A percentile compares a stretch with the other conserved stretches of the same genome.
Evolutionary conservation across 1,140 invertebrate species (phyloP).

Genomic region (Musca domestica): DNA sequence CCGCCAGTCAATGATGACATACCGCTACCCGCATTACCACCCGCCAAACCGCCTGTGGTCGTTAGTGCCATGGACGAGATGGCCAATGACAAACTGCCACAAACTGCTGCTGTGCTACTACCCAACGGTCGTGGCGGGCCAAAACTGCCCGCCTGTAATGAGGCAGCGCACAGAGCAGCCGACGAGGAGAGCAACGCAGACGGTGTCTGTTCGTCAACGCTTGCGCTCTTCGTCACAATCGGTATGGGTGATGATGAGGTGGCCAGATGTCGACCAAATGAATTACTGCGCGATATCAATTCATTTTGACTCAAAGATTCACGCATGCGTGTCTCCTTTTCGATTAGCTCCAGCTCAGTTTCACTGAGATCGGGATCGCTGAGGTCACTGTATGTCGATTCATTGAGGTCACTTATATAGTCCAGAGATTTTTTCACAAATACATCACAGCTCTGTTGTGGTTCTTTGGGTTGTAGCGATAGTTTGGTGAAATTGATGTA

Average conservation of each 20-base stretch:
- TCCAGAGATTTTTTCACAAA: constrained; percentile 60
- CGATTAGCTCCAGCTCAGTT: constrained; percentile 60
- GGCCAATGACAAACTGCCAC: constrained; percentile 49
- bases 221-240: constrained; percentile 53
- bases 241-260: constrained; percentile 51
- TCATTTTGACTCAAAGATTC: constrained; percentile 51
- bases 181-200: constrained; percentile 20
- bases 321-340: constrained; percentile 54
- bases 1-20: constrained; percentile 11
- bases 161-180: constrained; percentile 24
- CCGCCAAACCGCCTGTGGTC: constrained; percentile 34
- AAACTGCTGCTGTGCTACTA: constrained; percentile 50
- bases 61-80: constrained; percentile 38
- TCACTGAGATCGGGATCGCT: constrained; percentile 63
- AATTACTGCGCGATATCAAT: constrained; percentile 50
- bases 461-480: constrained; percentile 65
- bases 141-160: constrained; percentile 33
- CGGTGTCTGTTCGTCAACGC: constrained; percentile 47
- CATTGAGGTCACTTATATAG: constrained; percentile 61
- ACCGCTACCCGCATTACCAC: constrained; percentile 28
- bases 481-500: constrained; percentile 86
- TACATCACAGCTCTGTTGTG: constrained; percentile 36
- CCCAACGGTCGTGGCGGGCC: constrained; percentile 35
- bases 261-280: constrained; percentile 49
- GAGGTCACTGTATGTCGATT: constrained; percentile 62